Evolutionary conservation across 1,140 invertebrate genomes (phyloP), one percentile per base, ranked within the genome.

Genomic region (Platyscapa corneri): DNA sequence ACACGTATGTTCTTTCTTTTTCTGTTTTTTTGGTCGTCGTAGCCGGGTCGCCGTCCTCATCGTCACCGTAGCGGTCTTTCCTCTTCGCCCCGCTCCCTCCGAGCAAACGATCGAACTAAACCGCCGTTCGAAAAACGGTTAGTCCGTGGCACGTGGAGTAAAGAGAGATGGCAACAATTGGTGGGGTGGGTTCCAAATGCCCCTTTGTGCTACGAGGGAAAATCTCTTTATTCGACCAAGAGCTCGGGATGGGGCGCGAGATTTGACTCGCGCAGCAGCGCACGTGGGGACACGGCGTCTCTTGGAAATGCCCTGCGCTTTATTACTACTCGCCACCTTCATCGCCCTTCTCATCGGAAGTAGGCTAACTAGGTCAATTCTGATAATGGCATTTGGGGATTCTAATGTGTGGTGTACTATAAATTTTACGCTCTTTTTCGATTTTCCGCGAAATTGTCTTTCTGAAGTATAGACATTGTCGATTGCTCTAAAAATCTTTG

Each of bases 41-140:
- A 10, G 23, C 37, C 65, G 65, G 27, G 60, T 67, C 65, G 1
- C 23, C 30, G 3, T 67, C 65, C 12, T 34, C 30, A 0, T 67
- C 65, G 37, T 67, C 39, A 27, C 30, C 49, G 32, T 3, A 7
- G 37, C 32, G 12, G 18, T 42, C 23, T 39, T 32, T 30, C 5
- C n/a, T 23, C 23, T 32, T 3, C 65, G 5, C 65, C 34, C n/a
- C 56, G 16, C 39, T 32, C 46, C 20, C 49, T 56, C 42, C 42
- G 83, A 80, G 86, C 86, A 0, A 0, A 10, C 34, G 70, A 42
- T 49, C 42, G 74, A 75, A 56, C 75, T 8, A 78, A 49, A 76
- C 39, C 60, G 67, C 46, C 67, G 80, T 78, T 89, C 86, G 87
- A 87, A 83, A 87, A 88, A 88, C 88, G 87, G 88, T 89, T 88